Percentiles rank a stretch among this genome's conserved stretches.
Evolutionary conservation across 2,113 vertebrate genomes (phyloP).

Genomic region (Eidolon helvum): DNA sequence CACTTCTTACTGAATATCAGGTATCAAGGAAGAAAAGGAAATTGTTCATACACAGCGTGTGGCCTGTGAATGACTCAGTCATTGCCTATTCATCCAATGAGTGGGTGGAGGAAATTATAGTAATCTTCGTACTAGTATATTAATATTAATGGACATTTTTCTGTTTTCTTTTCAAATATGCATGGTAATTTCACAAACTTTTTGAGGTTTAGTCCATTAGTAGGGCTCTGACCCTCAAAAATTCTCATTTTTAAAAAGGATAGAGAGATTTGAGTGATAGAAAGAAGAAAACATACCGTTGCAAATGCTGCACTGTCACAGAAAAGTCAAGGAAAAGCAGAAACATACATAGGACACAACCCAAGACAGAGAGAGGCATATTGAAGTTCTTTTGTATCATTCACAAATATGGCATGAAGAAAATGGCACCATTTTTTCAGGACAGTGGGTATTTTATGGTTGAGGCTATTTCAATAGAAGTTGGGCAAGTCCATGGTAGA

Average conservation of each 20-base stretch:
- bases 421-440: background rate
- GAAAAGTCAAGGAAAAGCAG: background rate
- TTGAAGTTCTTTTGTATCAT: background rate
- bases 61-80: background rate
- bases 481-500: background rate
- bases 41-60: background rate
- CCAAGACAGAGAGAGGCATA: background rate
- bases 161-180: background rate
- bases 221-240: background rate
- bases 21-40: constrained; percentile 16
- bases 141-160: background rate
- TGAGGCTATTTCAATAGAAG: background rate
- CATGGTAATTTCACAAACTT: background rate
- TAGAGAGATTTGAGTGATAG: background rate
- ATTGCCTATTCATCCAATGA: background rate
- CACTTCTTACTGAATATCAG: constrained; percentile 21
- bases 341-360: background rate
- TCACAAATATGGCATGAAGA: background rate
- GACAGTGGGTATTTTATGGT: background rate
- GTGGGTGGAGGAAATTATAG: background rate
- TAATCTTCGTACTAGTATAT: background rate
- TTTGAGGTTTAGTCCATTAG: background rate
- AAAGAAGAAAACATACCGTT: background rate
- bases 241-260: background rate
- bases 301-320: background rate